A percentile compares a stretch with the other conserved stretches of the same genome.
Conservation (phyloP, 1,140 invertebrate genomes). For the Drosophila nebulosa region DNA sequence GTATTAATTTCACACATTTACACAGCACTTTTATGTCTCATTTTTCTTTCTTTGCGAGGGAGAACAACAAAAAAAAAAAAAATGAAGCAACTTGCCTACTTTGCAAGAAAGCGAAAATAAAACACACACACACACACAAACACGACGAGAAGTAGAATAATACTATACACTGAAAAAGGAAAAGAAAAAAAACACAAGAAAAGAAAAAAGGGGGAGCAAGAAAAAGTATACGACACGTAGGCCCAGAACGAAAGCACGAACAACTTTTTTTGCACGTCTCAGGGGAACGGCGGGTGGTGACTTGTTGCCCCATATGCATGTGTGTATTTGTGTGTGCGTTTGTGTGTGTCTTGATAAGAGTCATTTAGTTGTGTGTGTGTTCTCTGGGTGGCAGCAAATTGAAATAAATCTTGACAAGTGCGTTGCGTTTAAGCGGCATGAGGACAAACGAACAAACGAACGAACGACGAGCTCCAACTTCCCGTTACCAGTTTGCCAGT, state of each 20-base stretch:
- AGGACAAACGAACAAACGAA: slow-evolving; percentile 21
- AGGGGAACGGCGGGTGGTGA: slow-evolving; percentile 8
- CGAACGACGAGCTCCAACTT: neutral
- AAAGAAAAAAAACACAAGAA: slow-evolving; percentile 2
- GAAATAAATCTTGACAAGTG: slow-evolving; percentile 64
- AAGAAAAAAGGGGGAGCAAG: neutral
- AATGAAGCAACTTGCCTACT: slow-evolving; percentile 33
- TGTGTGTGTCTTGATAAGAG: slow-evolving; percentile 48
- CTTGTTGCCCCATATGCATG: slow-evolving; percentile 28
- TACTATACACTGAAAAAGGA: too few species aligned
- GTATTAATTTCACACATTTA: slow-evolving; percentile 63
- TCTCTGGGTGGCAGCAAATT: slow-evolving; percentile 47
- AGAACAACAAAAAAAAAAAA: neutral
- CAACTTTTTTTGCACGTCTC: slow-evolving; percentile 40
- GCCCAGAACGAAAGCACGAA: slow-evolving; percentile 10
- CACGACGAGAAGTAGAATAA: too few species aligned
- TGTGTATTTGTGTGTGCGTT: neutral
- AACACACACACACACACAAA: too few species aligned
- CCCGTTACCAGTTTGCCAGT: neutral
- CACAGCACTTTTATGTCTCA: slow-evolving; percentile 63
- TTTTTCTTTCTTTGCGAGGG: slow-evolving; percentile 33
- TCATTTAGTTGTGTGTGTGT: slow-evolving; percentile 34
- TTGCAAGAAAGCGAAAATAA: slow-evolving; percentile 16
- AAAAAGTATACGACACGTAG: slow-evolving; percentile 41
- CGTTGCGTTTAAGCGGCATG: slow-evolving; percentile 29